Evolutionary conservation across 1,140 invertebrate genomes (phyloP).

Genomic region (Oppia nitens): DNA sequence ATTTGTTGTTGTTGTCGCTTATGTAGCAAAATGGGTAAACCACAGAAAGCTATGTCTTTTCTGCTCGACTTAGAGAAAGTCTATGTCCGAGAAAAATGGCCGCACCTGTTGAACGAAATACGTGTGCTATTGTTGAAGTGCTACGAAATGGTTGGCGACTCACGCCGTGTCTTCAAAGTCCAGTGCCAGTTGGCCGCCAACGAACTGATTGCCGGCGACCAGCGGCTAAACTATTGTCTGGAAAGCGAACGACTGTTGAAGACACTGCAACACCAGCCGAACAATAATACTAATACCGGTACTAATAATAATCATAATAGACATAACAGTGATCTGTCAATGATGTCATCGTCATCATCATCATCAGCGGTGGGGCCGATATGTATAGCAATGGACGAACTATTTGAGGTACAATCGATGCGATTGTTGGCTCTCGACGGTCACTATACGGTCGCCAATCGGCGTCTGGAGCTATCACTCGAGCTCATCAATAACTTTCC

Average conservation of each 20-base stretch:
- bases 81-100: conserved; percentile 72
- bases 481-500: background rate
- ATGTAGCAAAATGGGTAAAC: conserved; percentile 50
- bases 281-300: no score
- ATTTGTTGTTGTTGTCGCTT: conserved; percentile 3
- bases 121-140: conserved; percentile 46
- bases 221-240: background rate
- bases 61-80: conserved; percentile 66
- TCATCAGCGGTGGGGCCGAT: no score
- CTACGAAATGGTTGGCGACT: background rate
- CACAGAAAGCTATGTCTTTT: conserved; percentile 71
- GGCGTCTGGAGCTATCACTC: background rate
- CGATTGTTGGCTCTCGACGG: background rate
- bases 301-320: no score
- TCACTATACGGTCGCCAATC: background rate
- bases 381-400: background rate
- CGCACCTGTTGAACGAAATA: conserved; percentile 42
- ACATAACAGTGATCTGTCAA: no score
- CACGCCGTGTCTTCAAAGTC: background rate
- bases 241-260: background rate
- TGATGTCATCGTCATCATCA: background rate
- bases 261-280: no score
- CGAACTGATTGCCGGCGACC: background rate
- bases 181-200: background rate
- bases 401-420: background rate